Conservation (phyloP, 2,888 invertebrate genomes). For the Leptinotarsa peninsularis region DNA sequence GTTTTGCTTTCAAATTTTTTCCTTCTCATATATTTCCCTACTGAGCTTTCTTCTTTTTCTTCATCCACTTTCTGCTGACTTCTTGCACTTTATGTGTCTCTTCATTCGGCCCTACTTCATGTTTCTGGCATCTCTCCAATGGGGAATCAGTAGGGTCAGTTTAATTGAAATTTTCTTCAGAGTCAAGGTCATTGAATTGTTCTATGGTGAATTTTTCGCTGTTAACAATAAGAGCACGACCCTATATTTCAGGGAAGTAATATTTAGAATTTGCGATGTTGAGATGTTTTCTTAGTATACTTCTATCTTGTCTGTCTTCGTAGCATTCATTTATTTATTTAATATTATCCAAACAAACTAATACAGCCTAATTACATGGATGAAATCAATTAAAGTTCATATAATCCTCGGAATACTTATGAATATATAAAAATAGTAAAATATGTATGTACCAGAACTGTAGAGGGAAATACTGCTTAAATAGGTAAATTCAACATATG, state of each 20-base stretch:
- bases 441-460: too few relatives aligned
- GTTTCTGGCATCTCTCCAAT: not conserved
- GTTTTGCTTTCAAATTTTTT: not conserved
- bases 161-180: too few relatives aligned
- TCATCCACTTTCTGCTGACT: not conserved
- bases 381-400: too few relatives aligned
- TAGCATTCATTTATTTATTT: not conserved
- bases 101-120: not conserved
- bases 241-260: not conserved
- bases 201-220: not conserved
- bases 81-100: not conserved
- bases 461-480: too few relatives aligned
- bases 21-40: too few relatives aligned
- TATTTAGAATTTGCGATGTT: not conserved
- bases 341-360: too few relatives aligned
- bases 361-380: too few relatives aligned
- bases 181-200: not conserved
- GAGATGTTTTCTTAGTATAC: not conserved
- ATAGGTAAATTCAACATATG: too few relatives aligned
- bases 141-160: too few relatives aligned
- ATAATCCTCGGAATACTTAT: too few relatives aligned
- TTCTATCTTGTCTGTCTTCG: slow-evolving; percentile 8
- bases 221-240: not conserved
- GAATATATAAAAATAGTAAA: too few relatives aligned
- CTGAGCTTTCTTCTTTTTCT: not conserved